phyloP scores from a whole-genome alignment of 2,797 vertebrate species.

The Chrysocyon brachyurus region DNA sequence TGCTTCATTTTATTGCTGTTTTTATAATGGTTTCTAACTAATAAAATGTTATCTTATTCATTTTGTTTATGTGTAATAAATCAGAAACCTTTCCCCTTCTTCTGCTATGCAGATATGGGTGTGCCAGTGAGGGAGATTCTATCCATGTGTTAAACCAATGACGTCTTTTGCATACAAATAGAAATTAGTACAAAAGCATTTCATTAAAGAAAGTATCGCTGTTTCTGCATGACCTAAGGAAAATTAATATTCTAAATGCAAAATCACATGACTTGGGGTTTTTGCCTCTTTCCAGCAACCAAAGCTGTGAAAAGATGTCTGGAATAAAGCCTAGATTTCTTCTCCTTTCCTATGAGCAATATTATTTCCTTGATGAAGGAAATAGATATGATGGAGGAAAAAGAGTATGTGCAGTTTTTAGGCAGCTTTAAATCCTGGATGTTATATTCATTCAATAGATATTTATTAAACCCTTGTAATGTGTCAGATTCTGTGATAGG shows the following conservation, averaged over 20 bases:
- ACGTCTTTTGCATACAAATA: slow-evolving; percentile 89
- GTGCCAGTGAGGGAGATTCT: slow-evolving; percentile 80
- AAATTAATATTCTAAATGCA: slow-evolving; percentile 87
- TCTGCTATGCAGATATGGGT: slow-evolving; percentile 82
- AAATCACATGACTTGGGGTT: slow-evolving; percentile 74
- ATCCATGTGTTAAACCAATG: slow-evolving; percentile 84
- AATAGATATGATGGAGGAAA: slow-evolving; percentile 68
- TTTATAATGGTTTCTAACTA: slow-evolving; percentile 89
- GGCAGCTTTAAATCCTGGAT: slow-evolving; percentile 51
- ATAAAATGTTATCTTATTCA: slow-evolving; percentile 91
- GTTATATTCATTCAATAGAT: neutral
- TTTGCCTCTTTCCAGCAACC: slow-evolving; percentile 65
- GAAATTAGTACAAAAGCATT: slow-evolving; percentile 88
- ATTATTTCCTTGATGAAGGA: slow-evolving; percentile 63
- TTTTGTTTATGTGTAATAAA: slow-evolving; percentile 90
- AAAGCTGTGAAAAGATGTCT: slow-evolving; percentile 74
- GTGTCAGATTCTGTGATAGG: slow-evolving; percentile 4
- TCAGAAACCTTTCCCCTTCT: slow-evolving; percentile 86
- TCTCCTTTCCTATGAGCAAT: slow-evolving; percentile 40
- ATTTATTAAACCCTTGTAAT: slow-evolving; percentile 19
- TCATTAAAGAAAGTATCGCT: slow-evolving; percentile 87
- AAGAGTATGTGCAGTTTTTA: slow-evolving; percentile 16
- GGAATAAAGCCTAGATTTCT: slow-evolving; percentile 68
- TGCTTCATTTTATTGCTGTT: slow-evolving; percentile 87
- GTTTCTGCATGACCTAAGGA: slow-evolving; percentile 82